Percentiles rank a stretch among this genome's conserved stretches.
These are phyloP conservation scores for Tetropium fuscum DNA, from an alignment of 2,888 invertebrate species.

Conservation along the genomic window DNA sequence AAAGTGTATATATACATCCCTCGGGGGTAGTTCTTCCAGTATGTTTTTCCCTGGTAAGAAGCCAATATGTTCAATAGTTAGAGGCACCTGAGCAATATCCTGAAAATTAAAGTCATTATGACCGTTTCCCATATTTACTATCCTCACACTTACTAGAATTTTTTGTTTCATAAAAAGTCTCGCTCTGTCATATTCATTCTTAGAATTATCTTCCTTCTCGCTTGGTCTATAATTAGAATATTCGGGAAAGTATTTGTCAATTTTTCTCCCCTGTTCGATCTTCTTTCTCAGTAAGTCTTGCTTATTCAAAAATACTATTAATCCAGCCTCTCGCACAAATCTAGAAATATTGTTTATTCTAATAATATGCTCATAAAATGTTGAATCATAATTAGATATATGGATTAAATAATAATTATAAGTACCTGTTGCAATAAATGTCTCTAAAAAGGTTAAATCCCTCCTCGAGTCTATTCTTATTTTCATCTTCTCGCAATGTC, in stretches of 20 bases:
- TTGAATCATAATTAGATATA: neutral
- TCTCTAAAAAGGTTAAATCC: constrained; percentile 79
- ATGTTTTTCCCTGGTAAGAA: constrained; percentile 62
- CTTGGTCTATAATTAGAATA: constrained; percentile 69
- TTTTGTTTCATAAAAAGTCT: constrained; percentile 76
- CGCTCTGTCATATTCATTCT: constrained; percentile 75
- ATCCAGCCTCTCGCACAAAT: constrained; percentile 79
- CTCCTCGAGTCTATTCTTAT: constrained; percentile 79
- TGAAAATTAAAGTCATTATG: constrained; percentile 50
- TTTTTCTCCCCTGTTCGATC: constrained; percentile 73
- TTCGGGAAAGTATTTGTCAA: constrained; percentile 76
- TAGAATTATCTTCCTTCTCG: constrained; percentile 65
- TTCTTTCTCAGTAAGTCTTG: constrained; percentile 82
- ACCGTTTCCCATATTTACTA: neutral
- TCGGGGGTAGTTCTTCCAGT: constrained; percentile 62
- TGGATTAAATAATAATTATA: constrained; percentile 12
- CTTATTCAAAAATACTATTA: constrained; percentile 87
- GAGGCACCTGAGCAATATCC: constrained; percentile 70
- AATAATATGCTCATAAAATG: neutral
- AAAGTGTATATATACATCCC: constrained; percentile 79
- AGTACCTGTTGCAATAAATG: constrained; percentile 81
- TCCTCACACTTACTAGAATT: constrained; percentile 69
- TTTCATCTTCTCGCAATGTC: constrained; percentile 76
- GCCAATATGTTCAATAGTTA: constrained; percentile 58
- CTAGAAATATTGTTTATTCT: constrained; percentile 61